Evolutionary conservation across 2,888 invertebrate genomes (phyloP).

Genomic region (Lycaena phlaeas): DNA sequence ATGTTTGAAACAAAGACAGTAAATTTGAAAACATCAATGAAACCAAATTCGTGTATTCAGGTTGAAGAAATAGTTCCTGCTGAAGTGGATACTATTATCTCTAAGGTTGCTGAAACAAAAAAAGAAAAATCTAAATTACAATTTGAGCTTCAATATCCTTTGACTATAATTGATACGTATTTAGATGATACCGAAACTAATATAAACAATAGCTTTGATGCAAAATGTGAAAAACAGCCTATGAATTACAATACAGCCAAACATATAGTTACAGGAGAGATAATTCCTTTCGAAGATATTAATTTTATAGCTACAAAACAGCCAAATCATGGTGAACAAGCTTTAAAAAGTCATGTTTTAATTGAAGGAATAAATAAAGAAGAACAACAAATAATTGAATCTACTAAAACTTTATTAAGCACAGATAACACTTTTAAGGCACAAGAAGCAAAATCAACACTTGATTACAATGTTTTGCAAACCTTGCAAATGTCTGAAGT

Average conservation of each 20-base stretch:
- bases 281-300: slow-evolving; percentile 36
- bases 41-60: slow-evolving; percentile 35
- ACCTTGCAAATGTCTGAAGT: slow-evolving; percentile 27
- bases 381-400: slow-evolving; percentile 30
- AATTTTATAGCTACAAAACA: slow-evolving; percentile 25
- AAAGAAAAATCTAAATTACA: slow-evolving; percentile 26
- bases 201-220: slow-evolving; percentile 23
- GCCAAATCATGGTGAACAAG: slow-evolving; percentile 28
- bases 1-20: slow-evolving; percentile 21
- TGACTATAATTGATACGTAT: slow-evolving; percentile 36
- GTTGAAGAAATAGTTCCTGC: slow-evolving; percentile 35
- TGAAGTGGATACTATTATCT: slow-evolving; percentile 32
- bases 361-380: slow-evolving; percentile 28
- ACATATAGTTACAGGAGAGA: slow-evolving; percentile 45
- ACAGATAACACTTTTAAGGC: slow-evolving; percentile 19
- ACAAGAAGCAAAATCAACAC: slow-evolving; percentile 11
- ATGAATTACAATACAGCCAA: slow-evolving; percentile 33
- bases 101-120: slow-evolving; percentile 22
- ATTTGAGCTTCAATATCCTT: slow-evolving; percentile 38
- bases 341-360: slow-evolving; percentile 22
- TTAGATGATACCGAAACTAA: slow-evolving; percentile 39
- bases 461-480: slow-evolving; percentile 22
- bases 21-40: slow-evolving; percentile 24
- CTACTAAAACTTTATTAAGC: slow-evolving; percentile 12
- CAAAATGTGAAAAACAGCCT: slow-evolving; percentile 27